Base-by-base conservation (phyloP, 2,888 invertebrate species). In the Rhamnusium bicolor region DNA sequence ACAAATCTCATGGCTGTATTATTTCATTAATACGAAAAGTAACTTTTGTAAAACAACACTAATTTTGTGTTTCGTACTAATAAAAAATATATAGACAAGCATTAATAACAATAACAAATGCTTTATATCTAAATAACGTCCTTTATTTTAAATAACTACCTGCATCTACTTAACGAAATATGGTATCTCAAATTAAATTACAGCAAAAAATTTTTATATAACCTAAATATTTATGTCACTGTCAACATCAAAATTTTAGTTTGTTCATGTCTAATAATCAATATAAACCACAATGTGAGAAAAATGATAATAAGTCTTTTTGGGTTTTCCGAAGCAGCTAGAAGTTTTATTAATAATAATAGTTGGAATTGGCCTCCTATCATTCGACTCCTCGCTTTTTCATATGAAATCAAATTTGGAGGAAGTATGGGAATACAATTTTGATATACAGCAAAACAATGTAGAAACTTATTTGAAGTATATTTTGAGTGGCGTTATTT, bases 341-440 rank as follows among this genome's bases (percentile, higher is more conserved):
- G 91, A 91, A 82, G 87, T 91, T 1, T 88, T 91, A 74, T 77
- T 90, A 68, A 89, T 91, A 88, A 89, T 90, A 2, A 76, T 91
- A n/a, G 77, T 90, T 58, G 91, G 91, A 40, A 88, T 91, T 27
- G 78, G 89, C 75, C 85, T 89, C 60, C 90, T 90, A 0, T 89
- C 90, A 66, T 90, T 91, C 76, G 91, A 91, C 80, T 89, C 90
- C 10, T 90, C 91, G 0, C 87, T 91, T 71, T 90, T 91, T 82
- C 89, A 90, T 86, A 88, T 91, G 60, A 89, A 90, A 79, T 87
- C 89, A 69, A 90, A 91, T 86, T 85, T 91, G 74, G 89, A 90
- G 82, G 89, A 90, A 89, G 89, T 91, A 73, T 91, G 91, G 91
- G 88, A 89, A 72, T 88, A 90, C 87, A 82, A 83, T 18, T 89